A percentile compares a stretch with the other conserved stretches of the same genome.
These are phyloP conservation scores for Drosophila anomalipes DNA, from an alignment of 2,888 invertebrate species.

Conservation along the genomic window DNA sequence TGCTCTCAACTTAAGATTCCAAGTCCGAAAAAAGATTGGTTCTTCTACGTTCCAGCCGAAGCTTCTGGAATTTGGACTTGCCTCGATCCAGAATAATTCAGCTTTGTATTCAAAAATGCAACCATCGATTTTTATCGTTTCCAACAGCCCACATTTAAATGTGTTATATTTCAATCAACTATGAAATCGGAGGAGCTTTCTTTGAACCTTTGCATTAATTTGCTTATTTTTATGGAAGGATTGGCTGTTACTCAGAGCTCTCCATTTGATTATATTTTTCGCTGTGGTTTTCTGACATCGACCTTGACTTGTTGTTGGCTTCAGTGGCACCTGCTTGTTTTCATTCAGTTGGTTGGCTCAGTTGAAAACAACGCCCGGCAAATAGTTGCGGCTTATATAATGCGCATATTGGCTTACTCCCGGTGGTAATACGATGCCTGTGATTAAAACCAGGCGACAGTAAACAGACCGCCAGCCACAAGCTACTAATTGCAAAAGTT, in stretches of 20 bases:
- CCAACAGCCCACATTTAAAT: neutral
- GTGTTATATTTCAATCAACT: neutral
- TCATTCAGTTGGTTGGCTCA: neutral
- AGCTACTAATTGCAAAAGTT: conserved; percentile 5
- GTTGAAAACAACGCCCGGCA: neutral
- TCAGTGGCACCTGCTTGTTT: neutral
- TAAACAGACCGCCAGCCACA: neutral
- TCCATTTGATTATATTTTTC: neutral
- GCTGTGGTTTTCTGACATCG: neutral
- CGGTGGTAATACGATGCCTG: conserved; percentile 4
- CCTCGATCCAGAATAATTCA: no score
- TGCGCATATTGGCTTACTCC: conserved; percentile 1
- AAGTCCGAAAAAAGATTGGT: neutral
- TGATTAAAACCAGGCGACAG: neutral
- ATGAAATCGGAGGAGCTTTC: neutral
- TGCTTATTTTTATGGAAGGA: neutral
- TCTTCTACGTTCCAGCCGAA: neutral
- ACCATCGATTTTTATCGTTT: neutral
- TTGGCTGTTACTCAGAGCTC: neutral
- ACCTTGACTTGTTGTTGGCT: neutral
- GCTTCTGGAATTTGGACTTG: neutral
- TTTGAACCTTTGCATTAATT: neutral
- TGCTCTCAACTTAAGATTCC: neutral
- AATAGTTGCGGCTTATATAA: conserved; percentile 1
- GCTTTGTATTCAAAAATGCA: neutral